Percentiles rank a stretch among this genome's conserved stretches.
Evolutionary conservation across 2,113 vertebrate genomes (phyloP).

Genomic region (Rhinogobius similis): DNA sequence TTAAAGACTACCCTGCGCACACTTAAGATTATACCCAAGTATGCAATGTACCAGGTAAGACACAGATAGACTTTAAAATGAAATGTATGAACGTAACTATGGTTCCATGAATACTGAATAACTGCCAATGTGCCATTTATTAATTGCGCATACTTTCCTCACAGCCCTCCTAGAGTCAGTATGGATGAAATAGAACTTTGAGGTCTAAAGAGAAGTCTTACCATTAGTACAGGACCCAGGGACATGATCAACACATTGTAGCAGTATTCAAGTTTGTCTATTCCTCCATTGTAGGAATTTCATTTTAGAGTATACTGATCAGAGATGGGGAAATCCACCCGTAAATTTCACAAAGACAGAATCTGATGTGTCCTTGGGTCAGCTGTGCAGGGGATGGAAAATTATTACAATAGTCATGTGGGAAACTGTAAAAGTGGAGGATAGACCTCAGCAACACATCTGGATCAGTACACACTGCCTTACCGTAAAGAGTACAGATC

Average conservation of each 20-base stretch:
- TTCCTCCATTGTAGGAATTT: neutral
- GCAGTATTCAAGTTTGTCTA: neutral
- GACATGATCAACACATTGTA: neutral
- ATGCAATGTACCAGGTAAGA: slow-evolving; percentile 86
- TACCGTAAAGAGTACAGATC: neutral
- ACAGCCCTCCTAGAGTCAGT: too few species aligned
- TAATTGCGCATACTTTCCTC: too few species aligned
- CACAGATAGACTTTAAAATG: neutral
- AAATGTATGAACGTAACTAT: too few species aligned
- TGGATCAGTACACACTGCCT: neutral
- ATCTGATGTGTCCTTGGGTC: neutral
- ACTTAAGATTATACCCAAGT: slow-evolving; percentile 85
- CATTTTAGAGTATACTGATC: neutral
- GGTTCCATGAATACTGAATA: too few species aligned
- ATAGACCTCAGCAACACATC: neutral
- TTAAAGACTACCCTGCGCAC: slow-evolving; percentile 73
- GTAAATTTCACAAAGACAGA: neutral
- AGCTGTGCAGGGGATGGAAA: neutral
- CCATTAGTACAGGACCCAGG: too few species aligned
- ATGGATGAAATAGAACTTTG: too few species aligned
- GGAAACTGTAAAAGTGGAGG: neutral
- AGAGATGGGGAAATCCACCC: neutral
- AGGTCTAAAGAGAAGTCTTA: too few species aligned
- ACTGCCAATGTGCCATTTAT: too few species aligned
- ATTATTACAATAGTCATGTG: neutral